These are phyloP conservation scores for Leguminivora glycinivorella DNA, from an alignment of 1,140 invertebrate genomes.

Conservation along the genomic window DNA sequence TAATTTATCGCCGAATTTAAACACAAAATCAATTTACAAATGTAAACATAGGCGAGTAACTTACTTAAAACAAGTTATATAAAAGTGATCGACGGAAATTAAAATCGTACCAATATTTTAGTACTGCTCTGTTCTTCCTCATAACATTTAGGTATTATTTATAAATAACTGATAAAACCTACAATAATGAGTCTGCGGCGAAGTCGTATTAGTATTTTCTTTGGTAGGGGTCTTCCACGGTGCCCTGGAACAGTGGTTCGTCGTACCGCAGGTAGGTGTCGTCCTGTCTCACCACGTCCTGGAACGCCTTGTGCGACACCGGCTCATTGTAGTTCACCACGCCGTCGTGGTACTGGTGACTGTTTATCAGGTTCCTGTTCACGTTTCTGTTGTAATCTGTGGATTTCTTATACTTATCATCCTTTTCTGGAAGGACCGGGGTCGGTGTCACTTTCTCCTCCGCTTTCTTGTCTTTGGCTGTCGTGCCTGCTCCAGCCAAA, in stretches of 20 bases:
- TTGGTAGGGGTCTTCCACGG: conserved; percentile 71
- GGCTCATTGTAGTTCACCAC: conserved; percentile 54
- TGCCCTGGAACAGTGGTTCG: conserved; percentile 68
- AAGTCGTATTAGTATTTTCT: conserved; percentile 57
- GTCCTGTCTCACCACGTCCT: conserved; percentile 61
- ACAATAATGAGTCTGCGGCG: neutral
- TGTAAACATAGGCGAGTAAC: neutral
- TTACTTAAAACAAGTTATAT: no score
- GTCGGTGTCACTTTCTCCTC: conserved; percentile 73
- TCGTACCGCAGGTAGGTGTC: conserved; percentile 70
- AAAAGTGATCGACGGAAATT: no score
- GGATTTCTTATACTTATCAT: conserved; percentile 58
- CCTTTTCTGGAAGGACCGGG: conserved; percentile 66
- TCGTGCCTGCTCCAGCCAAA: conserved; percentile 60
- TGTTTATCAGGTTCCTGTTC: conserved; percentile 69
- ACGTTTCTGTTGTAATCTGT: conserved; percentile 44
- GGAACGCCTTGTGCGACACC: conserved; percentile 62
- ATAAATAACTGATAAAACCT: neutral
- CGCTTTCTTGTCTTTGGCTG: conserved; percentile 67
- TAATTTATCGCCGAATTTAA: neutral
- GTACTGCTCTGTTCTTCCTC: neutral
- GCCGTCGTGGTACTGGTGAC: conserved; percentile 74
- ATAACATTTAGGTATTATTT: neutral
- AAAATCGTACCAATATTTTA: neutral
- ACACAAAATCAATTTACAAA: neutral